Evolutionary conservation across 1,140 invertebrate species (phyloP).

Genomic region (Cyclina sinensis): DNA sequence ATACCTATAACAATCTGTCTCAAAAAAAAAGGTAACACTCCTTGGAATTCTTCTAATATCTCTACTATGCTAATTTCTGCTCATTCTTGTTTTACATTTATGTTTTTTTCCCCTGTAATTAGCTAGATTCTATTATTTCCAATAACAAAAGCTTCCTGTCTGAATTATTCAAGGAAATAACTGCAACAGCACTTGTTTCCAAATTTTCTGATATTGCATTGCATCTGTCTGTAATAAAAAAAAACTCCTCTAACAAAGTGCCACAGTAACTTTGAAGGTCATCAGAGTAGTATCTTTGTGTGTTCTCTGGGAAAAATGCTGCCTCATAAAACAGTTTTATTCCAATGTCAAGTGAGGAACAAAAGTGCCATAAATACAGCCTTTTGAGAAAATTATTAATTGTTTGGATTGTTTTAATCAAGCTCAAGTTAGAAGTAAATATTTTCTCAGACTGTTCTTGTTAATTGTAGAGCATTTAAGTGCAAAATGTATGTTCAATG

Average conservation of each 20-base stretch:
- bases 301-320: background rate
- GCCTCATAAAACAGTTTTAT: background rate
- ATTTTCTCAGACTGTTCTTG: too few species aligned
- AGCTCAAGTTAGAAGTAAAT: too few species aligned
- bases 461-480: too few species aligned
- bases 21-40: background rate
- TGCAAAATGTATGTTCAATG: too few species aligned
- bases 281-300: background rate
- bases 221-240: constrained; percentile 7
- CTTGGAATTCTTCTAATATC: background rate
- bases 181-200: background rate
- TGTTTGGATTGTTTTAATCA: background rate
- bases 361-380: background rate
- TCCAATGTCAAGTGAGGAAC: background rate
- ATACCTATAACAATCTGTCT: background rate
- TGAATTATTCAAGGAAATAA: background rate
- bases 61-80: constrained; percentile 10
- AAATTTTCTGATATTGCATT: constrained; percentile 24
- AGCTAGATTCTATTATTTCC: constrained; percentile 53
- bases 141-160: constrained; percentile 50
- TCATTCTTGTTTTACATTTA: constrained; percentile 20
- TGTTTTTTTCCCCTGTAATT: background rate
- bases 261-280: background rate
- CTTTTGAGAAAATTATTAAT: background rate
- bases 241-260: background rate